Conservation (phyloP, 1,140 invertebrate species). For the Megalopta genalis region DNA sequence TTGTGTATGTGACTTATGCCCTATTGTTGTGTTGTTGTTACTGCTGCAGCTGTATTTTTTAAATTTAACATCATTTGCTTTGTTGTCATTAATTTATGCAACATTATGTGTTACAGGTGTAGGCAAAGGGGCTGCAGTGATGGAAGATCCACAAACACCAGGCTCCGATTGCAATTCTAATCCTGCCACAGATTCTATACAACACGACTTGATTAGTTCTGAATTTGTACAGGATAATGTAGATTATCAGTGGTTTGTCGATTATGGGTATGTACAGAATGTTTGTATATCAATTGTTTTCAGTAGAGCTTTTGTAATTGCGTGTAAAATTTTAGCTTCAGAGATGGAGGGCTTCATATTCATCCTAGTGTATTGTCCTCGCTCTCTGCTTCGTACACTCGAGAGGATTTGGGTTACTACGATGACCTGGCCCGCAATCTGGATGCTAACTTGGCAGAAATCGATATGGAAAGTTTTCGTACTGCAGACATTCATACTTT, state of each 20-base stretch:
- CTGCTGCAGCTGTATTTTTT: background rate
- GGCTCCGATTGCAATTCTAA: conserved; percentile 84
- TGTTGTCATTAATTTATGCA: background rate
- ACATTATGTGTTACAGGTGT: conserved; percentile 59
- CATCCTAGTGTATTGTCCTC: conserved; percentile 91
- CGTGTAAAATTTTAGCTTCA: conserved; percentile 79
- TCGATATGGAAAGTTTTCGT: conserved; percentile 96
- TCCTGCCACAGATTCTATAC: conserved; percentile 75
- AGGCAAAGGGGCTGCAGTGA: conserved; percentile 70
- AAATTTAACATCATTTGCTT: background rate
- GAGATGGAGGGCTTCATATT: conserved; percentile 87
- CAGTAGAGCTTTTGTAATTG: background rate
- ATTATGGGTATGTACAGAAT: conserved; percentile 85
- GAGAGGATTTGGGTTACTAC: conserved; percentile 88
- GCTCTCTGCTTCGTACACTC: conserved; percentile 88
- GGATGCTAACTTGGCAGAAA: conserved; percentile 95
- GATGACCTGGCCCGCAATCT: conserved; percentile 92
- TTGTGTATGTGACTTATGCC: conserved; percentile 27
- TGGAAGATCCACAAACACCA: conserved; percentile 81
- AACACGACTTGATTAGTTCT: conserved; percentile 78
- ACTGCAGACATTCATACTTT: conserved; percentile 94
- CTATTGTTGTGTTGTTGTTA: background rate
- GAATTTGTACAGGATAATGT: conserved; percentile 94
- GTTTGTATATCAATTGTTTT: conserved; percentile 17
- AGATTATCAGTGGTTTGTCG: conserved; percentile 93